Evolutionary conservation across 2,888 invertebrate species (phyloP).

Genomic region (Raillietiella orientalis): DNA sequence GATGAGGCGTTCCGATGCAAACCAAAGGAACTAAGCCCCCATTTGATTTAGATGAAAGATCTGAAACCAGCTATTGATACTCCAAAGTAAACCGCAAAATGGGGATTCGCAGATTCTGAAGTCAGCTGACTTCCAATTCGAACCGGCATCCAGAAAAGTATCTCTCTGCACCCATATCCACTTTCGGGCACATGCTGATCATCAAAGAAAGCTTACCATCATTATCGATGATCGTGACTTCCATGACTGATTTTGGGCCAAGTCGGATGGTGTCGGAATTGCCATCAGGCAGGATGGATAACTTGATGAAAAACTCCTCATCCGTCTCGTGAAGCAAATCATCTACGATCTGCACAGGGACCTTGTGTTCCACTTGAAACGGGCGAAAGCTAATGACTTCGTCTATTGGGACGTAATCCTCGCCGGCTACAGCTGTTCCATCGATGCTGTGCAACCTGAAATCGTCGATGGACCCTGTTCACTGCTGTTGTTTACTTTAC

Average conservation of each 20-base stretch:
- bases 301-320: constrained; percentile 23
- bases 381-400: constrained; percentile 18
- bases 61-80: too few relatives aligned
- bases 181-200: constrained; percentile 1
- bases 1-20: too few relatives aligned
- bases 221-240: constrained; percentile 22
- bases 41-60: too few relatives aligned
- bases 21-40: too few relatives aligned
- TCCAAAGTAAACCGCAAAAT: too few relatives aligned
- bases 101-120: too few relatives aligned
- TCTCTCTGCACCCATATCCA: too few relatives aligned
- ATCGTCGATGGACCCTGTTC: too few relatives aligned
- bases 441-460: constrained; percentile 20
- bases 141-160: too few relatives aligned
- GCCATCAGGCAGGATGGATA: constrained; percentile 11
- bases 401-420: constrained; percentile 19
- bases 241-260: constrained; percentile 19
- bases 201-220: too few relatives aligned
- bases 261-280: constrained; percentile 13
- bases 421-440: constrained; percentile 20
- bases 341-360: constrained; percentile 18
- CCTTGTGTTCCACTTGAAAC: constrained; percentile 16
- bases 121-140: too few relatives aligned
- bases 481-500: too few relatives aligned
- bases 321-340: constrained; percentile 25